A percentile compares a stretch with the other conserved stretches of the same genome.
These are phyloP conservation scores for Drosophila niveifrons DNA, from an alignment of 2,888 invertebrate species.

Conservation along the genomic window DNA sequence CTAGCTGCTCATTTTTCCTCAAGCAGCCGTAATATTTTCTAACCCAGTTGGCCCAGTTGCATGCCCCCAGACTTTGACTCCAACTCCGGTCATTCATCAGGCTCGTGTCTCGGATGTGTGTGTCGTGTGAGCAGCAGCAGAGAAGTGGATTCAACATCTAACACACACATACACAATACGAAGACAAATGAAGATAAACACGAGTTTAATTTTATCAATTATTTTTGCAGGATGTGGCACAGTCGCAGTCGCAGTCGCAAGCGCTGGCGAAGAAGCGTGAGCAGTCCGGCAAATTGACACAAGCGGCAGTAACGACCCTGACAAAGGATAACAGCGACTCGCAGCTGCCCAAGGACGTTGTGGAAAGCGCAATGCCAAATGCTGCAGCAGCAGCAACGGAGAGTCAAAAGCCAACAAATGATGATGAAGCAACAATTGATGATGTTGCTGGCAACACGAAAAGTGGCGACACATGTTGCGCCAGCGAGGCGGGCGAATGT, in stretches of 20 bases:
- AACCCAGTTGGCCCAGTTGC: constrained; percentile 24
- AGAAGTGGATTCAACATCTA: background rate
- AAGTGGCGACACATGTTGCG: constrained; percentile 72
- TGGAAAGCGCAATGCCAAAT: background rate
- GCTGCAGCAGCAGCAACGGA: constrained; percentile 11
- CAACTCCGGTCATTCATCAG: constrained; percentile 11
- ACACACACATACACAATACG: background rate
- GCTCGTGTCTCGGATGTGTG: background rate
- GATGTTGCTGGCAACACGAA: constrained; percentile 40
- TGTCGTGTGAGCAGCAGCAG: background rate
- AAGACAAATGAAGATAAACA: constrained; percentile 43
- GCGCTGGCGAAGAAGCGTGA: constrained; percentile 9
- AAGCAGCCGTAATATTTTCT: constrained; percentile 25
- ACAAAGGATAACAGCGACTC: constrained; percentile 29
- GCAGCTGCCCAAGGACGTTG: constrained; percentile 18
- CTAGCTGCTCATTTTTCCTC: constrained; percentile 8
- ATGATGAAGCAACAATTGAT: constrained; percentile 19
- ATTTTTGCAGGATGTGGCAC: constrained; percentile 47
- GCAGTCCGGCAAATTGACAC: constrained; percentile 25
- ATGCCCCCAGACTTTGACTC: background rate
- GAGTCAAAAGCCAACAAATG: constrained; percentile 28
- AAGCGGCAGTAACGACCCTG: constrained; percentile 33
- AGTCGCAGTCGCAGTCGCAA: constrained; percentile 11
- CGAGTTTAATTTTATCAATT: constrained; percentile 46
- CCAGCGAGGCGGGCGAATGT: constrained; percentile 36